phyloP scores from a whole-genome alignment of 92 coral and sea anemone genomes.

The Parazoanthus atlanticus region DNA sequence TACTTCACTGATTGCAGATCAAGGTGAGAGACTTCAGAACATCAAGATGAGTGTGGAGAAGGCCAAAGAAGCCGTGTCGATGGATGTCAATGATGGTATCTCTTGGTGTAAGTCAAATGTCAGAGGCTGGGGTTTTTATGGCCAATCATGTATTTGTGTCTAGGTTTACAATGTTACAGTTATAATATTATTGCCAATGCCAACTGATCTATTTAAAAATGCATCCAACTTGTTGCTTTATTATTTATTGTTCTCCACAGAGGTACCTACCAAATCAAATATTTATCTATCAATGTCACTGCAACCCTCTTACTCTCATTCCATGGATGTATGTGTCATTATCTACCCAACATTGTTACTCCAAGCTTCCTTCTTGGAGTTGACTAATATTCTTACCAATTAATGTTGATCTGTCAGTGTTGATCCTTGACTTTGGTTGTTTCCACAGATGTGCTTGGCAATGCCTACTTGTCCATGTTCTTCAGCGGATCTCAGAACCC shows the following conservation, averaged over 20 bases:
- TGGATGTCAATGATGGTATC: slow-evolving; percentile 90
- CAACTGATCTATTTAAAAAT: too few relatives aligned
- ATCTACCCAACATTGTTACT: neutral
- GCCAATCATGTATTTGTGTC: neutral
- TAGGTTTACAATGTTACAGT: too few relatives aligned
- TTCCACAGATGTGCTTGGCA: slow-evolving; percentile 87
- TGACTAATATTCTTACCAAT: too few relatives aligned
- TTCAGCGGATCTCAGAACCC: slow-evolving; percentile 94
- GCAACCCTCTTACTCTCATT: neutral
- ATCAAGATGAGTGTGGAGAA: slow-evolving; percentile 89
- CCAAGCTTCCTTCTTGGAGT: neutral
- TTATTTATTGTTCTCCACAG: too few relatives aligned
- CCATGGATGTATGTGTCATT: neutral
- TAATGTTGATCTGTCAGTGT: neutral
- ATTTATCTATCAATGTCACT: neutral
- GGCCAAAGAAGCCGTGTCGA: slow-evolving; percentile 95
- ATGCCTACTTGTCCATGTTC: slow-evolving; percentile 96
- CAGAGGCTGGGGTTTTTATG: neutral
- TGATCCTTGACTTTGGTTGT: neutral
- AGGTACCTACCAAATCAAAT: neutral
- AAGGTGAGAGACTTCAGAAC: slow-evolving; percentile 77
- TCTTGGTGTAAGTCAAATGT: slow-evolving; percentile 88
- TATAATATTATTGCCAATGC: too few relatives aligned
- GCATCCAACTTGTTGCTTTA: too few relatives aligned
- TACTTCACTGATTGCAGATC: slow-evolving; percentile 52